Evolutionary conservation across 2,888 invertebrate genomes (phyloP).

Genomic region (Lathronympha strigana): DNA sequence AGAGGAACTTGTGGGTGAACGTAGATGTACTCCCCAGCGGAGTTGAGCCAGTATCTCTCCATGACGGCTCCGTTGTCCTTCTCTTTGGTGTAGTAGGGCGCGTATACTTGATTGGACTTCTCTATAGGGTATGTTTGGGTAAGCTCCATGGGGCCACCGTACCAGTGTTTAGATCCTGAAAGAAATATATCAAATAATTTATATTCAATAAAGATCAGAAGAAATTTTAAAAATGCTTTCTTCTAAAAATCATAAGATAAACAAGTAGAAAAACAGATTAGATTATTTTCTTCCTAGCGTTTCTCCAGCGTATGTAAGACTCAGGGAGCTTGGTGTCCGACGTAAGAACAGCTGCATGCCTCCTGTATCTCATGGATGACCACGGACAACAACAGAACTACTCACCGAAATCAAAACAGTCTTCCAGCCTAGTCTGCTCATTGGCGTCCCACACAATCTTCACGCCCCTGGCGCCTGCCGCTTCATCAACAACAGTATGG

Average conservation of each 20-base stretch:
- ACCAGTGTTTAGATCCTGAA: constrained; percentile 85
- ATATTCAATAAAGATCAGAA: too few species aligned
- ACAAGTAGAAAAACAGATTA: too few species aligned
- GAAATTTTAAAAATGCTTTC: too few species aligned
- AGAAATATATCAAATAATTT: too few species aligned
- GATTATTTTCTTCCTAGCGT: too few species aligned
- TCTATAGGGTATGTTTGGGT: constrained; percentile 86
- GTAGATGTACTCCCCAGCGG: constrained; percentile 87
- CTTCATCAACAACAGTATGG: constrained; percentile 60
- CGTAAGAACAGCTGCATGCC: neutral
- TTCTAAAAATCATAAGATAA: too few species aligned
- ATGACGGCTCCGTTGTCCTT: constrained; percentile 82
- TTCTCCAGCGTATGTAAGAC: too few species aligned
- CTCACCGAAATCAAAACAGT: constrained; percentile 79
- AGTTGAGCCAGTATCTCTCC: constrained; percentile 90
- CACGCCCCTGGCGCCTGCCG: constrained; percentile 61
- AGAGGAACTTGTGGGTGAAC: constrained; percentile 87
- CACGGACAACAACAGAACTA: constrained; percentile 18
- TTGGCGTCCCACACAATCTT: constrained; percentile 68
- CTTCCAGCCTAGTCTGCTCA: constrained; percentile 64
- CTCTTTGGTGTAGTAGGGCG: constrained; percentile 83
- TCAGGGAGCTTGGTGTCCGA: too few species aligned
- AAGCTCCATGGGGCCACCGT: constrained; percentile 86
- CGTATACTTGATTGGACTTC: constrained; percentile 74
- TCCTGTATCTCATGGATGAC: neutral